Evolutionary conservation across 2,797 vertebrate species (phyloP).

Genomic region (Hafferia zeledoni): DNA sequence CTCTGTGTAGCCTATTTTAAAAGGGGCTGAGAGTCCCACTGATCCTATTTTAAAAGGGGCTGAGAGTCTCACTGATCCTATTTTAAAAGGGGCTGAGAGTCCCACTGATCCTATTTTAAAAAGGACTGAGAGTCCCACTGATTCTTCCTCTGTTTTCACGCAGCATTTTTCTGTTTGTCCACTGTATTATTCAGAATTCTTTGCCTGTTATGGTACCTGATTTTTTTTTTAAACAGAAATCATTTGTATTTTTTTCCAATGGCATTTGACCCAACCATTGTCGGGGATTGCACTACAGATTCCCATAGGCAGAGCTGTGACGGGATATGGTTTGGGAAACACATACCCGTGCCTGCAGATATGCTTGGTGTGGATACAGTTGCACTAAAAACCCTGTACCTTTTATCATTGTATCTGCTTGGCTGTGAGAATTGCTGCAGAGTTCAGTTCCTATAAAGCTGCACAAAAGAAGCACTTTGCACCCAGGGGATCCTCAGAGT

Average conservation of each 20-base stretch:
- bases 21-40: background rate
- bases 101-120: background rate
- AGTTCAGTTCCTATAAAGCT: background rate
- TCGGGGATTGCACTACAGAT: background rate
- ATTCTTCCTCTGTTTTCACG: background rate
- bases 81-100: too few relatives aligned
- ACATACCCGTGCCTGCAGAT: background rate
- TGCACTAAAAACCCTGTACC: fast-evolving
- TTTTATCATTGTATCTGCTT: background rate
- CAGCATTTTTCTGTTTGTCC: background rate
- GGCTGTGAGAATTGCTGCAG: background rate
- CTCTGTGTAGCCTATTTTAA: background rate
- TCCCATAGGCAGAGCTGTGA: background rate
- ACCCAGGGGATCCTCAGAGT: background rate
- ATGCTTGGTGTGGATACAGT: background rate
- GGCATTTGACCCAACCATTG: background rate
- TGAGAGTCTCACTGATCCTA: background rate
- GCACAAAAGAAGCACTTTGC: background rate
- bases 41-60: background rate
- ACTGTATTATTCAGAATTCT: background rate
- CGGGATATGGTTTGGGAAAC: background rate
- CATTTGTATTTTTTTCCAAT: background rate
- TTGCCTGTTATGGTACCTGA: background rate
- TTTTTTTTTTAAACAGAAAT: background rate
- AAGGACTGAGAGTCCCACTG: background rate